These are phyloP conservation scores for Myotis planiceps DNA, from an alignment of 2,797 vertebrate species.

Conservation along the genomic window DNA sequence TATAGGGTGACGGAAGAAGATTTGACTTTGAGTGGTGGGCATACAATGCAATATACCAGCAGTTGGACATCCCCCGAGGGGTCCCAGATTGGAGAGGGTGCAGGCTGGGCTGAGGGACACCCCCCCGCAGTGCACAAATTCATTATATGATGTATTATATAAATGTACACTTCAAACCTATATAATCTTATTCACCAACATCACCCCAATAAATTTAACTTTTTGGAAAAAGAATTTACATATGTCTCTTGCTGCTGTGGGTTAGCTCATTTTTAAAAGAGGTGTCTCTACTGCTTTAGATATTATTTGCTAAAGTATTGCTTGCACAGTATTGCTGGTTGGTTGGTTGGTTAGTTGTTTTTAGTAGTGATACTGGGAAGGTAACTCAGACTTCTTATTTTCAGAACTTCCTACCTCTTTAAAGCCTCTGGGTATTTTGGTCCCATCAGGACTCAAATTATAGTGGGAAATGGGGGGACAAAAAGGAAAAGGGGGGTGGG, in stretches of 20 bases:
- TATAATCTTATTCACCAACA: neutral
- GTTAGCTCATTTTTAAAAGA: neutral
- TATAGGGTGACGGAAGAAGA: neutral
- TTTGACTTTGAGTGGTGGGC: neutral
- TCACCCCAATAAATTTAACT: neutral
- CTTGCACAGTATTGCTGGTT: neutral
- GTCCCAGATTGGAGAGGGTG: too few relatives aligned
- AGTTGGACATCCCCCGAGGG: too few relatives aligned
- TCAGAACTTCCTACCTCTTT: neutral
- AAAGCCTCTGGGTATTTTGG: neutral
- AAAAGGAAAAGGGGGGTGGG: neutral
- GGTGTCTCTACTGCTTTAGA: neutral
- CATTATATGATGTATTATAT: neutral
- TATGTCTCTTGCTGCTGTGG: neutral
- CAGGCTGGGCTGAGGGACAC: too few relatives aligned
- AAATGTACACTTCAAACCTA: neutral
- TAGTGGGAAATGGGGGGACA: rapidly evolving
- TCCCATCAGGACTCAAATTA: neutral
- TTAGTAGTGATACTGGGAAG: neutral
- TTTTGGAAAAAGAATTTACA: neutral
- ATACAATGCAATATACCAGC: neutral
- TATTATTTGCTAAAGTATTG: neutral
- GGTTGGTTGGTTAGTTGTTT: neutral
- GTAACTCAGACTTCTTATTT: neutral
- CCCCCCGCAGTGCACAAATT: too few relatives aligned